phyloP scores from a whole-genome alignment of 2,888 invertebrate genomes.

The Prosapia bicincta region DNA sequence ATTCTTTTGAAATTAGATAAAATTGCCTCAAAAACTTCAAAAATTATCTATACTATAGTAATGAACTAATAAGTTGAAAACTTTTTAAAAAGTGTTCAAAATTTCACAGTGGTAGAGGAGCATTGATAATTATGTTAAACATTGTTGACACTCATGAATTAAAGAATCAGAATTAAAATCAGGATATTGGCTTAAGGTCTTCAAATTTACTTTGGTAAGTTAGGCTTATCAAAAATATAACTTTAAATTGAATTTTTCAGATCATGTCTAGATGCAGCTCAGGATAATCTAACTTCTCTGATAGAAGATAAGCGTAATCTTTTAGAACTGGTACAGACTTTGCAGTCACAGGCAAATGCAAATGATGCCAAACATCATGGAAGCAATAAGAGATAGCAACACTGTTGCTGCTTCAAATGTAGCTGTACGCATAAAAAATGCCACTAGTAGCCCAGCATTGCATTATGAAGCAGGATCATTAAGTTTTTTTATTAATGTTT shows the following conservation, averaged over 20 bases:
- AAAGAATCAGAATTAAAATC: not conserved
- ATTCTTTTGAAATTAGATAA: too few species aligned
- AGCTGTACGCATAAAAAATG: slow-evolving; percentile 39
- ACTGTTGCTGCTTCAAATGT: slow-evolving; percentile 56
- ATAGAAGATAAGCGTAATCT: slow-evolving; percentile 71
- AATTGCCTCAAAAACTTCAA: too few species aligned
- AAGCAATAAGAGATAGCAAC: slow-evolving; percentile 50
- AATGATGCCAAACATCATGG: slow-evolving; percentile 39
- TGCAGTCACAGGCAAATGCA: slow-evolving; percentile 56
- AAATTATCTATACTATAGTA: too few species aligned
- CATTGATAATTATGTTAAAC: too few species aligned
- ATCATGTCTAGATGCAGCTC: slow-evolving; percentile 57
- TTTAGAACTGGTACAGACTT: slow-evolving; percentile 62
- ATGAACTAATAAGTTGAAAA: too few species aligned
- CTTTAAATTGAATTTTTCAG: slow-evolving; percentile 35
- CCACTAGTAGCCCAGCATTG: slow-evolving; percentile 17
- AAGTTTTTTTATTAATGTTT: not conserved
- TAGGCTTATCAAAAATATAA: not conserved
- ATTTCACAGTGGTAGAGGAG: too few species aligned
- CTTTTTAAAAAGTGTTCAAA: too few species aligned
- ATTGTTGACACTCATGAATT: too few species aligned
- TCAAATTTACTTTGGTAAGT: slow-evolving; percentile 13
- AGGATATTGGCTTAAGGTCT: not conserved
- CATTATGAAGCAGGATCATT: not conserved
- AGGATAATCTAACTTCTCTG: slow-evolving; percentile 67